phyloP scores from a whole-genome alignment of 2,113 vertebrate species.

The Xiphophorus hellerii region DNA sequence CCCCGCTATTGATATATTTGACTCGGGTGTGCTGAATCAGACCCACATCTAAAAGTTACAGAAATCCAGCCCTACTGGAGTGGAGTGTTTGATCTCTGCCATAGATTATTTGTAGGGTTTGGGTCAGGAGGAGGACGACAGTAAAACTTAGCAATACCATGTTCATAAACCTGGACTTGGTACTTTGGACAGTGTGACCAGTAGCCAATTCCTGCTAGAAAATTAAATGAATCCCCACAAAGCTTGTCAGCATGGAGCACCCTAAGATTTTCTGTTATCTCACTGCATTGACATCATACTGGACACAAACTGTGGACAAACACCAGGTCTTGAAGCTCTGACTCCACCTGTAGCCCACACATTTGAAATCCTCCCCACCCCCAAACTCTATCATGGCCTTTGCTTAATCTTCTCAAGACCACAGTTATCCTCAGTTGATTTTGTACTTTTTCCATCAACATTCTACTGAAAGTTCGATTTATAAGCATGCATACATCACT shows the following conservation, averaged over 20 bases:
- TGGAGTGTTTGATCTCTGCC: not conserved
- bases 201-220: no score
- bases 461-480: not conserved
- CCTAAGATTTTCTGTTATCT: not conserved
- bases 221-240: not conserved
- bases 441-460: not conserved
- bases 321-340: no score
- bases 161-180: not conserved
- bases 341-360: no score
- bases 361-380: no score
- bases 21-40: no score
- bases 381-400: not conserved
- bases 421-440: not conserved
- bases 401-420: not conserved
- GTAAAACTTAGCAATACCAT: not conserved
- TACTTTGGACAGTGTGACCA: no score
- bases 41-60: no score
- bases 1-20: no score
- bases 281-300: not conserved
- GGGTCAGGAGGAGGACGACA: not conserved
- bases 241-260: not conserved
- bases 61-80: not conserved
- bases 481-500: not conserved
- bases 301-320: not conserved
- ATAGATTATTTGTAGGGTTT: not conserved